Evolutionary conservation across 2,797 vertebrate species (phyloP).

Genomic region (Micrastur ruficollis): DNA sequence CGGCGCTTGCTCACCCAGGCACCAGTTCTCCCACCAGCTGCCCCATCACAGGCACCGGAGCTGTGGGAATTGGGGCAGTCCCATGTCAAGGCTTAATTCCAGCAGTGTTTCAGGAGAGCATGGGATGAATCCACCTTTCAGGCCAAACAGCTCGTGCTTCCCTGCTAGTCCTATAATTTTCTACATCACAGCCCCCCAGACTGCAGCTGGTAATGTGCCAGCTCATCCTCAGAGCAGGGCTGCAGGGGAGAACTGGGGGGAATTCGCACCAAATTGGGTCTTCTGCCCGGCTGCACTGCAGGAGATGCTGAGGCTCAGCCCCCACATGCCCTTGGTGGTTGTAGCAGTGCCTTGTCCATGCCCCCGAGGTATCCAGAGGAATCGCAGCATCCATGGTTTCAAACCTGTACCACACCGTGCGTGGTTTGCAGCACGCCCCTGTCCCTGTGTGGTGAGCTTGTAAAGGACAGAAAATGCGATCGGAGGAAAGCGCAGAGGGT

Average conservation of each 20-base stretch:
- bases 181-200: neutral
- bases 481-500: neutral
- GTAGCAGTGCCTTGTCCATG: neutral
- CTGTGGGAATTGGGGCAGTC: neutral
- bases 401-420: accelerated
- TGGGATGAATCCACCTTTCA: neutral
- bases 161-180: neutral
- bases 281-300: neutral
- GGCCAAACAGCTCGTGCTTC: accelerated
- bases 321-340: neutral
- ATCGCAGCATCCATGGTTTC: neutral
- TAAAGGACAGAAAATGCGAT: neutral
- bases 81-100: neutral
- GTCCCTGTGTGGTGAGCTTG: neutral
- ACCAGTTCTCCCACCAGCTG: neutral
- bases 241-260: neutral
- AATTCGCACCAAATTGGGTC: neutral
- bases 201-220: neutral
- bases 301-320: neutral
- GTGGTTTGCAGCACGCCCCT: neutral
- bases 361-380: neutral
- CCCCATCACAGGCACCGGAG: neutral
- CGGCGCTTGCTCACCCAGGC: neutral
- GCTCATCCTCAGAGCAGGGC: neutral
- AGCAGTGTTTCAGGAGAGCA: neutral